These are phyloP conservation scores for Myotis daubentonii DNA, from an alignment of 2,797 vertebrate genomes.

Conservation along the genomic window DNA sequence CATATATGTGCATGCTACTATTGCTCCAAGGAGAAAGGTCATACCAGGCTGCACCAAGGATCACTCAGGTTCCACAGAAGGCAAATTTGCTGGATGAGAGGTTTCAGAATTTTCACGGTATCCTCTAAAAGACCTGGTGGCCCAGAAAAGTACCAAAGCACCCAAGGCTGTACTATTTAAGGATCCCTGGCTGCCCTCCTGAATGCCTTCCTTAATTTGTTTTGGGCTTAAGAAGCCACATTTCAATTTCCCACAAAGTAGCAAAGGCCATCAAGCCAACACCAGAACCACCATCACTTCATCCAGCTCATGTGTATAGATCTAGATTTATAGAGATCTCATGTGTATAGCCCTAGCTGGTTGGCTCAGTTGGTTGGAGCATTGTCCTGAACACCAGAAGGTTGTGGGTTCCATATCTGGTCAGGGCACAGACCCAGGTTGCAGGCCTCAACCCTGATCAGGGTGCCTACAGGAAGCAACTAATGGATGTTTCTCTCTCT, in stretches of 20 bases:
- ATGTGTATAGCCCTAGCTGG: no score
- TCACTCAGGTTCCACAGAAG: neutral
- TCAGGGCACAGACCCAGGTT: no score
- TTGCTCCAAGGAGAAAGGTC: neutral
- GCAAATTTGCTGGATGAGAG: neutral
- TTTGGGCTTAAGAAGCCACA: neutral
- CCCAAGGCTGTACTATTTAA: neutral
- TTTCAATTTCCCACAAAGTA: neutral
- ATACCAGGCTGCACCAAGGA: neutral
- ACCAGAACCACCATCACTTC: neutral
- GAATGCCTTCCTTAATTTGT: neutral
- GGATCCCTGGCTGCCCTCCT: neutral
- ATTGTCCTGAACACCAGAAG: no score
- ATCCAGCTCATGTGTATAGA: neutral
- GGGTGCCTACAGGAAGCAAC: no score
- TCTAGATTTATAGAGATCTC: neutral
- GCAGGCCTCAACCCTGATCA: no score
- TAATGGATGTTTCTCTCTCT: no score
- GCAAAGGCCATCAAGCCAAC: neutral
- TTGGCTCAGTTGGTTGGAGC: no score
- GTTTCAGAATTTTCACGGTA: neutral
- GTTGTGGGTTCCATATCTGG: no score
- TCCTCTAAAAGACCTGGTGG: neutral
- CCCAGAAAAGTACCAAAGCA: neutral
- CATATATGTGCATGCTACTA: neutral